Evolutionary conservation across 1,140 invertebrate species (phyloP), one percentile per base, ranked within the genome.

Genomic region (Drosophila grimshawi): DNA sequence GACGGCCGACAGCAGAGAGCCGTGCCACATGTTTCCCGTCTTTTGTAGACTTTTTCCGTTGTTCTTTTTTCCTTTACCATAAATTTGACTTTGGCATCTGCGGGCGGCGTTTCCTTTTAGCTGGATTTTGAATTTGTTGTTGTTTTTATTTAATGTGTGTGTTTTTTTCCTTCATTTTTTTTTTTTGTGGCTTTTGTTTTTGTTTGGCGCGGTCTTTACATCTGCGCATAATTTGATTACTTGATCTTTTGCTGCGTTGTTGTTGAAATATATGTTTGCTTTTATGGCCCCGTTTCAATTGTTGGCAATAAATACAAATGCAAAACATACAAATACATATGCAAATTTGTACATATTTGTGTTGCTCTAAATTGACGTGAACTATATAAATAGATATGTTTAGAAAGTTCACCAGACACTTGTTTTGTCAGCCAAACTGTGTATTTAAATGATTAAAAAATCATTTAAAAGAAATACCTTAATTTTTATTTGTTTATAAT

Each of bases 1-100:
- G 19, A 19, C 19, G 19, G 19, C 33, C 52, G 43, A 56, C 53
- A 59, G 57, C 64, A 46, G 57, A 66, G 62, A 57, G 49, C 4
- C 49, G n/a, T 27, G 82, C 75, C 81, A 78, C 76, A 86, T 86
- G 82, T 61, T 79, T 69, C 66, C 64, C 67, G 52, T 78, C 53
- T 64, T 61, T 78, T 72, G 62, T 67, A 69, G 61, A 79, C 67
- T 82, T 66, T 68, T 66, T 64, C 43, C 46, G 59, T 41, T 53
- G 27, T 45, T 53, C 27, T 68, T 56, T 5, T 39, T 62, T 39
- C 55, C 68, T n/a, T 19, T 55, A 46, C 43, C 43, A 72, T 70
- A 68, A 59, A 74, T 63, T 78, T 71, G 74, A 81, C 78, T 80
- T 69, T 69, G 78, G 78, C 74, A 80, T 67, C 68, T 78, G 76